Percentiles rank a stretch among this genome's conserved stretches.
Conservation (phyloP, 2,888 invertebrate genomes). For the Drosophila ezoana region DNA sequence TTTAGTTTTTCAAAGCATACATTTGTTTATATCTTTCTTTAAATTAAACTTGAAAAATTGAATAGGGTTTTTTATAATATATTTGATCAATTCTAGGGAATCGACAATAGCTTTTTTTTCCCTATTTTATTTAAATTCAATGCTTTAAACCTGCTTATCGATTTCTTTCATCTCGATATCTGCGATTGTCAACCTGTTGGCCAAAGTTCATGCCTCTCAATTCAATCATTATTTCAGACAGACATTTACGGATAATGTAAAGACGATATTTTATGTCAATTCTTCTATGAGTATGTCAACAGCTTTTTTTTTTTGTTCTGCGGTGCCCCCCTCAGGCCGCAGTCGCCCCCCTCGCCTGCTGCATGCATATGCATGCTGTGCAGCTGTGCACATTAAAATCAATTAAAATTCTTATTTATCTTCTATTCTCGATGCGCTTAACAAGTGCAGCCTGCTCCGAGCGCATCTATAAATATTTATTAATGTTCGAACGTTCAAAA, state of each 20-base stretch:
- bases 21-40: background rate
- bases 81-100: background rate
- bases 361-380: conserved; percentile 51
- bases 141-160: conserved; percentile 23
- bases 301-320: conserved; percentile 48
- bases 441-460: conserved; percentile 67
- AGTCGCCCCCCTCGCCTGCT: background rate
- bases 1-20: background rate
- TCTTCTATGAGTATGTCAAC: conserved; percentile 66
- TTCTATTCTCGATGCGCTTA: conserved; percentile 60
- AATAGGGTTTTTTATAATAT: too few species aligned
- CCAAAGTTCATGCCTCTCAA: conserved; percentile 37
- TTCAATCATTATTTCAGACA: conserved; percentile 52
- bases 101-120: background rate
- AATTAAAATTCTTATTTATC: conserved; percentile 77
- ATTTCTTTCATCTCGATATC: conserved; percentile 11
- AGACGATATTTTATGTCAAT: conserved; percentile 72
- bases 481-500: conserved; percentile 49
- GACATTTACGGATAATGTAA: conserved; percentile 47
- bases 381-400: conserved; percentile 80
- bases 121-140: background rate
- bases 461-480: conserved; percentile 77
- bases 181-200: conserved; percentile 32
- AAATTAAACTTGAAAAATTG: background rate
- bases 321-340: conserved; percentile 5